Percentiles rank a stretch among this genome's conserved stretches.
Conservation (phyloP, 2,888 invertebrate genomes). For the Euproctis similis region DNA sequence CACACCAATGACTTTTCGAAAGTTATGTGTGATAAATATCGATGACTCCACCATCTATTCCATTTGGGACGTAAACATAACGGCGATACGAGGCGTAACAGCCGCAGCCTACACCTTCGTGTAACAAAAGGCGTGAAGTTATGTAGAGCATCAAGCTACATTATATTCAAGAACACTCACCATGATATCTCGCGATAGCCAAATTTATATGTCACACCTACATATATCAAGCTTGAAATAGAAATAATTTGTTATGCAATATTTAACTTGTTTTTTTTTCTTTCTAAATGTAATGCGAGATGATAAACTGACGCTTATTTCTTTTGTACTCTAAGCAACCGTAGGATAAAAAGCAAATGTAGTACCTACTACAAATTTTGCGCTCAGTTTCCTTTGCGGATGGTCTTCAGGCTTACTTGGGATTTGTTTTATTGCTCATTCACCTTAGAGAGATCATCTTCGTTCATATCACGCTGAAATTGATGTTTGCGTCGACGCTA, state of each 20-base stretch:
- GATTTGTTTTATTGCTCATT: slow-evolving; percentile 28
- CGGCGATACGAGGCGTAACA: no score
- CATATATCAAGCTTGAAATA: slow-evolving; percentile 1
- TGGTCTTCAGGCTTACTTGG: slow-evolving; percentile 19
- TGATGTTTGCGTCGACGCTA: slow-evolving; percentile 10
- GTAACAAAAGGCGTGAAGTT: no score
- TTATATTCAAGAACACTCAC: no score
- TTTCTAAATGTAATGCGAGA: slow-evolving; percentile 13
- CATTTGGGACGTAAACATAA: no score
- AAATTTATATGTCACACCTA: no score
- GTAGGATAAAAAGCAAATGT: slow-evolving; percentile 16
- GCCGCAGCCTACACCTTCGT: no score
- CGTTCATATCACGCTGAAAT: slow-evolving; percentile 14
- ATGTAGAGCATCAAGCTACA: no score
- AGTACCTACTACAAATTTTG: slow-evolving; percentile 19
- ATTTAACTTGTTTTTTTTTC: slow-evolving; percentile 7
- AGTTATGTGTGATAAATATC: no score
- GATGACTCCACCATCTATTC: no score
- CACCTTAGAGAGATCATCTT: slow-evolving; percentile 23
- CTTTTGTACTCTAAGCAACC: slow-evolving; percentile 16
- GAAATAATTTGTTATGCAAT: slow-evolving; percentile 4
- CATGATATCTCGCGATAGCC: no score
- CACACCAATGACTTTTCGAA: no score
- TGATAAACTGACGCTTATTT: slow-evolving; percentile 19
- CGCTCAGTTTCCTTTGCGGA: slow-evolving; percentile 14